Conservation (phyloP, 2,797 vertebrate genomes). For the Sebastes oblongus region DNA sequence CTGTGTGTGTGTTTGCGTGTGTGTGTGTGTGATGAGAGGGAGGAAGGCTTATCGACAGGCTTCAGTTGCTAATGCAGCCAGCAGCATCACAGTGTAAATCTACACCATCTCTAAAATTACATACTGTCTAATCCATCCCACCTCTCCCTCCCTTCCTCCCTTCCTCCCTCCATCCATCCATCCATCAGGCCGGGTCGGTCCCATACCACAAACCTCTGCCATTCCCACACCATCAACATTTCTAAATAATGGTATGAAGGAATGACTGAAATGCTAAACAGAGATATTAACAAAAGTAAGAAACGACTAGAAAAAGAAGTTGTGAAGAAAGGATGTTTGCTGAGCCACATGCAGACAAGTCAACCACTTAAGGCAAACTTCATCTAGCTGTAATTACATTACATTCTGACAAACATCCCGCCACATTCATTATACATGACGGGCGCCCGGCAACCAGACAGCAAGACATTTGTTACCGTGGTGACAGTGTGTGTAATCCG, state of each 20-base stretch:
- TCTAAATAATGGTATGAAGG: slow-evolving; percentile 10
- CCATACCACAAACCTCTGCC: slow-evolving; percentile 23
- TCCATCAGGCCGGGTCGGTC: slow-evolving; percentile 22
- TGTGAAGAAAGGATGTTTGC: slow-evolving; percentile 37
- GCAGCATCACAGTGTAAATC: slow-evolving; percentile 82
- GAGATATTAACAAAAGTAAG: not conserved
- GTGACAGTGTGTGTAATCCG: slow-evolving; percentile 83
- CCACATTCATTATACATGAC: slow-evolving; percentile 82
- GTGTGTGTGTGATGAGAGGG: slow-evolving; percentile 38
- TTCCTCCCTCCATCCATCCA: not conserved
- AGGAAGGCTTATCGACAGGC: slow-evolving; percentile 79
- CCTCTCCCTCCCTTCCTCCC: slow-evolving; percentile 24
- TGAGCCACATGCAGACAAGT: slow-evolving; percentile 71
- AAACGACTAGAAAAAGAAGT: not conserved
- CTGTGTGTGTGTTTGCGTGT: slow-evolving; percentile 7
- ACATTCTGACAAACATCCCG: slow-evolving; percentile 80
- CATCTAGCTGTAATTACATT: slow-evolving; percentile 83
- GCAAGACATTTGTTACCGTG: slow-evolving; percentile 78
- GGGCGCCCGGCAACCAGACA: slow-evolving; percentile 72
- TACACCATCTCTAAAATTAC: slow-evolving; percentile 85
- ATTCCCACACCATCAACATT: slow-evolving; percentile 23
- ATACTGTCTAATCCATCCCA: slow-evolving; percentile 73
- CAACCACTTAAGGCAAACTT: slow-evolving; percentile 83
- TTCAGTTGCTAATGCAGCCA: slow-evolving; percentile 80
- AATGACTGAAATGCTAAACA: slow-evolving; percentile 10